Base-by-base conservation (phyloP, 1,140 invertebrate species). In the Drosophila murphyi region DNA sequence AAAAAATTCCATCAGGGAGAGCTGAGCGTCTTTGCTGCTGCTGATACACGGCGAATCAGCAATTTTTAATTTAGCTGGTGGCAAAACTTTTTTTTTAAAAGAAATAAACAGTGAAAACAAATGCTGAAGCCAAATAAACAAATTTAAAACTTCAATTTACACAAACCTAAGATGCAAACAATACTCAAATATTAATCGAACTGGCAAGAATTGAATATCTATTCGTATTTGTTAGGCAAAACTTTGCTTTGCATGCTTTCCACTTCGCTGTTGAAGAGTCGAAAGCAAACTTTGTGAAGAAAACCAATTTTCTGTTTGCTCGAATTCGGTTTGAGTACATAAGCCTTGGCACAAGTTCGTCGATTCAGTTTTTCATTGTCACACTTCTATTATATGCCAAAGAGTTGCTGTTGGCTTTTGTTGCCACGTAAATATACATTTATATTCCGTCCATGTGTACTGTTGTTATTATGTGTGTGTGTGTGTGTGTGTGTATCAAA, bases 361-460 rank as follows among this genome's bases (percentile, higher is more conserved):
- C 55, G 60, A 63, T 76, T 67, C 57, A 20, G n/a, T 56, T 59
- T 45, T 63, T 67, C 80, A 85, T 80, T 88, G 85, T 89, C 85
- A 88, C 77, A 80, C 87, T 82, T 82, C 69, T 68, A 80, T 87
- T 87, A 83, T 76, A 51, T 67, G 47, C 12, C 28, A 71, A 54
- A 48, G 59, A 59, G 59, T 76, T 76, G 52, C 57, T 62, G 59
- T 65, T 75, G 67, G 65, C 64, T 73, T 80, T 83, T 85, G 70
- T 89, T 76, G 77, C 64, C 67, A 52, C 71, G 69, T 68, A 78
- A 89, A 89, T 85, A 89, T 69, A 62, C 77, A 87, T 87, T 88
- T 82, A 80, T 87, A 76, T 87, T 68, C 72, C 50, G 41, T 57
- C 12, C 76, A 29, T 51, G 29, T 52, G 4, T 5, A 34, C n/a